phyloP scores from a whole-genome alignment of 2,113 vertebrate species.

The Malurus alboscapulatus region DNA sequence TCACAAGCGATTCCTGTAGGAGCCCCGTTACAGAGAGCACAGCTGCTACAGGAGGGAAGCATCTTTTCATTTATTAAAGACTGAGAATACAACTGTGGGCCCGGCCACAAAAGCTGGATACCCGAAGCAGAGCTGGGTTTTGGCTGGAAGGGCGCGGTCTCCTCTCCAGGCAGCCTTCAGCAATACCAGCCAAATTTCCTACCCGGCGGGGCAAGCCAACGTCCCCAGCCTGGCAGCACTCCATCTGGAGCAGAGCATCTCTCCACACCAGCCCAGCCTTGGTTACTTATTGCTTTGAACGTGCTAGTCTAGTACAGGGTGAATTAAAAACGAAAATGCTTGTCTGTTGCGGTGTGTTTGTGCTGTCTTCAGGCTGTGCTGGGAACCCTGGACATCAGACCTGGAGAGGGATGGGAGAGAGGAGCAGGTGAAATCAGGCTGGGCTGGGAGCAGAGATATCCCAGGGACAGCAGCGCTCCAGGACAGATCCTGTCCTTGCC shows the following conservation, averaged over 20 bases:
- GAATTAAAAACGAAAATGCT: slow-evolving; percentile 17
- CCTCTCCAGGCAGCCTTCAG: background rate
- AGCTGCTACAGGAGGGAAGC: background rate
- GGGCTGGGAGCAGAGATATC: background rate
- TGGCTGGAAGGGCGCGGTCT: background rate
- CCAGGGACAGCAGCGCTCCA: background rate
- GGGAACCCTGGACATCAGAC: background rate
- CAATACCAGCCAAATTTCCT: background rate
- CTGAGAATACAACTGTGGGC: background rate
- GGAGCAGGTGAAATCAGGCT: background rate
- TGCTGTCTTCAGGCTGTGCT: background rate
- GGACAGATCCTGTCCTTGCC: background rate
- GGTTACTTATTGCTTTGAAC: slow-evolving; percentile 29
- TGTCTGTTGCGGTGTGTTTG: background rate
- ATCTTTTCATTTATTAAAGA: slow-evolving; percentile 46
- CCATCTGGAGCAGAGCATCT: background rate
- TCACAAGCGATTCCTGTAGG: accelerated
- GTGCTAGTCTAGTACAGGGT: slow-evolving; percentile 37
- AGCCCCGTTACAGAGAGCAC: background rate
- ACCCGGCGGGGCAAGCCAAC: background rate
- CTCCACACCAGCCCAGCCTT: background rate
- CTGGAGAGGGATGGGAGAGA: slow-evolving; percentile 38
- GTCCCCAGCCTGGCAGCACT: background rate
- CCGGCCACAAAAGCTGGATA: background rate
- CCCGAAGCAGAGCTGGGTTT: slow-evolving; percentile 35